Base-by-base conservation (phyloP, 2,797 vertebrate genomes). In the Scomberomorus guttatus region DNA sequence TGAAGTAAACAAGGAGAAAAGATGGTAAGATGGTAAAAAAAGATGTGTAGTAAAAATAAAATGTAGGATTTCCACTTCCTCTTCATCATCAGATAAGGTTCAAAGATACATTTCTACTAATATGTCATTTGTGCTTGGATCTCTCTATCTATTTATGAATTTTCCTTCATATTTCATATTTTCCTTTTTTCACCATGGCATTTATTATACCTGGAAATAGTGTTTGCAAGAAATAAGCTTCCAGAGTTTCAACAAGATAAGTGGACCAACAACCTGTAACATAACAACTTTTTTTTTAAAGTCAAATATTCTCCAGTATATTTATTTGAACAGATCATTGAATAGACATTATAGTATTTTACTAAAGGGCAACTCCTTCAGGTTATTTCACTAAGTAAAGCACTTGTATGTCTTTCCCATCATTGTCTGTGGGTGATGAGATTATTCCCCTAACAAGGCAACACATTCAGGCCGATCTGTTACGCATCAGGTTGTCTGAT, bases 401-500 rank as follows among this genome's bases (percentile, higher is more conserved):
- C 13, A 11, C 39, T 55, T 65, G 66, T 55, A 44, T 50, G 44
- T 82, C 59, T 84, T 71, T 78, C 67, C 81, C 69, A 54, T 86
- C 77, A 66, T 63, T 86, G 87, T 83, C 85, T 64, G 75, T 12
- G 57, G 66, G 58, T 84, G 89, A 91, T 90, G 83, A 90, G 90
- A 88, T 87, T 89, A 90, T 91, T 92, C 81, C 89, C 92, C 85
- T 90, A 94, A 95, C 91, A 94, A 93, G 93, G 91, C 83, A 85
- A 81, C 84, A 63, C 73, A 60, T 90, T 85, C 80, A 80, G 79
- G 76, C 85, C 54, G 86, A 92, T 92, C 88, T 88, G 89, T 73
- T 93, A 87, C 86, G 87, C 90, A 81, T 91, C 91, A 92, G 85
- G 86, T 83, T 68, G 81, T 86, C 90, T 70, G 90, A 91, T 90